Percentiles rank a stretch among this genome's conserved stretches.
Conservation (phyloP, 92 coral and sea anemone genomes). For the Palythoa heliodiscus region DNA sequence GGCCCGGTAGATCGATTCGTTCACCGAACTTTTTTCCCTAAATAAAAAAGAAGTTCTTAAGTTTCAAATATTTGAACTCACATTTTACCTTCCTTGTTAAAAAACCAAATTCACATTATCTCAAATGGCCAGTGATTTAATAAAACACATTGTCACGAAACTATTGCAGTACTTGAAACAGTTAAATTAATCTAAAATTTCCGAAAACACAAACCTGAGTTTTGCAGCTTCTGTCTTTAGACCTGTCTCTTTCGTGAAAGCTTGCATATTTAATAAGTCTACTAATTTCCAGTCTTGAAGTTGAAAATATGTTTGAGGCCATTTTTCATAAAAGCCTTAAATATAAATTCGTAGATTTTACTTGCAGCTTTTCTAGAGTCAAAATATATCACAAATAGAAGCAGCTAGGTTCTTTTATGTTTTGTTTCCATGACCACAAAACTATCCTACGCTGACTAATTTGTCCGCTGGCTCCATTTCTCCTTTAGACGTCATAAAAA, state of each 20-base stretch:
- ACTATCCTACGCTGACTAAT: neutral
- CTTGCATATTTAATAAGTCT: neutral
- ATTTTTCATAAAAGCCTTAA: neutral
- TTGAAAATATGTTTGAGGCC: neutral
- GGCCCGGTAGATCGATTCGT: no score
- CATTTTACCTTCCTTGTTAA: no score
- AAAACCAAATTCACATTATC: no score
- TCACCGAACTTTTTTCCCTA: no score
- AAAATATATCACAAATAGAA: neutral
- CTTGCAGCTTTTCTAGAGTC: constrained; percentile 15
- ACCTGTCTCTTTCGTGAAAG: neutral
- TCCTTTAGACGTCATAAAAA: constrained; percentile 27
- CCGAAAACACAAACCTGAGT: neutral
- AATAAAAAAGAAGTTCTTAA: no score
- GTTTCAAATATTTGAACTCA: no score
- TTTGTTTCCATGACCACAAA: constrained; percentile 16
- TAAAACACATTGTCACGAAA: no score
- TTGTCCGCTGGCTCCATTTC: constrained; percentile 17
- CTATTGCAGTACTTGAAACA: no score
- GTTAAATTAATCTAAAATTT: no score
- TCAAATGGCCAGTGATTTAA: no score
- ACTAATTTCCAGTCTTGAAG: neutral
- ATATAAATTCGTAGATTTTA: neutral
- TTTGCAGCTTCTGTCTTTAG: neutral
- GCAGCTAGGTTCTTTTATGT: neutral